Percentiles rank a stretch among this genome's conserved stretches.
Conservation (phyloP, 1,140 invertebrate species). For the Zaprionus davidi region DNA sequence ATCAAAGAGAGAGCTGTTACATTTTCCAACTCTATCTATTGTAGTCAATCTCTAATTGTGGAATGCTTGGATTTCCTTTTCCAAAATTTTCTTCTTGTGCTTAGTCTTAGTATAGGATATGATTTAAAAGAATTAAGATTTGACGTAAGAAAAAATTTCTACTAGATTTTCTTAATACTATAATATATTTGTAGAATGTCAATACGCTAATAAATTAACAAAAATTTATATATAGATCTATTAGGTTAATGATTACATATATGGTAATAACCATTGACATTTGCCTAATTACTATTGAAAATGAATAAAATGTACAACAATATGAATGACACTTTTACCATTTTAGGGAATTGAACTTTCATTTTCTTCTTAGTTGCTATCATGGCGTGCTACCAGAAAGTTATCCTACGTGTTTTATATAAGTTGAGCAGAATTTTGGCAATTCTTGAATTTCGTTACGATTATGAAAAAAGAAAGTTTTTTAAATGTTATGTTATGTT, state of each 20-base stretch:
- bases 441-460: not conserved
- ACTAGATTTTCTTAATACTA: too few species aligned
- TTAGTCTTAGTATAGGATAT: not conserved
- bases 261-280: too few species aligned
- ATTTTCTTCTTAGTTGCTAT: not conserved
- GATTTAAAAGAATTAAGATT: not conserved
- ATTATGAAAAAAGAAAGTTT: not conserved
- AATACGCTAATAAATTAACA: too few species aligned
- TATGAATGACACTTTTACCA: too few species aligned
- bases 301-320: too few species aligned
- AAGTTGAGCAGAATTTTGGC: not conserved
- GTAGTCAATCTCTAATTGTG: not conserved
- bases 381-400: not conserved
- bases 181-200: too few species aligned
- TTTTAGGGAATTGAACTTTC: too few species aligned
- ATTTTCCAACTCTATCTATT: not conserved
- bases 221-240: too few species aligned
- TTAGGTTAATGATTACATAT: too few species aligned
- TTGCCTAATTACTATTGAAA: too few species aligned
- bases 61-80: not conserved
- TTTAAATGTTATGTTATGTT: too few species aligned
- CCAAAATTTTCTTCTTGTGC: not conserved
- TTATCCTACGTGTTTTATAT: not conserved
- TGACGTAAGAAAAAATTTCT: too few species aligned
- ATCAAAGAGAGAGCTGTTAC: not conserved